Evolutionary conservation across 2,113 vertebrate species (phyloP).

Genomic region (Poeciliopsis occidentalis): DNA sequence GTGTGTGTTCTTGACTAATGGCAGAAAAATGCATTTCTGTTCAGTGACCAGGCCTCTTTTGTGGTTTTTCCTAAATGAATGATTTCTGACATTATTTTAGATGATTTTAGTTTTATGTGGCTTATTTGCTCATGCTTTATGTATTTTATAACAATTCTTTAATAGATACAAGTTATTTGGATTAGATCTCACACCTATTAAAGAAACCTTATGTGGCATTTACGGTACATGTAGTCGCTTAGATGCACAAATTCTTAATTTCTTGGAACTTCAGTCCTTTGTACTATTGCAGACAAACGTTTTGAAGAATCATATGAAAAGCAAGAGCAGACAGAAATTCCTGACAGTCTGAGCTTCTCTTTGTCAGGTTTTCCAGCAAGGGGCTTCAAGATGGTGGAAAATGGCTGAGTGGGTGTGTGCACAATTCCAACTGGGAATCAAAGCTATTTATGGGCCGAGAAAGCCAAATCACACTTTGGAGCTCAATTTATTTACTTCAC

Average conservation of each 20-base stretch:
- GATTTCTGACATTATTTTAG: too few species aligned
- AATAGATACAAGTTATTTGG: too few species aligned
- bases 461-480: neutral
- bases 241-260: neutral
- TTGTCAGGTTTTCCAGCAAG: conserved; percentile 25
- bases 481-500: neutral
- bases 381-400: conserved; percentile 30
- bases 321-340: neutral
- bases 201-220: neutral
- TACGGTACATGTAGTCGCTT: neutral
- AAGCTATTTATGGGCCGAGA: conserved; percentile 33
- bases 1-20: too few species aligned
- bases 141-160: too few species aligned
- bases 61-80: too few species aligned
- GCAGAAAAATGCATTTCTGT: too few species aligned
- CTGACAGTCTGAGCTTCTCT: neutral
- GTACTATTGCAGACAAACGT: neutral
- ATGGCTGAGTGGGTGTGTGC: conserved; percentile 25
- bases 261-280: neutral
- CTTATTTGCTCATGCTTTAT: too few species aligned
- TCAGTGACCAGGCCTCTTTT: too few species aligned
- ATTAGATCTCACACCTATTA: too few species aligned
- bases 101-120: too few species aligned
- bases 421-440: conserved; percentile 19
- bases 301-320: neutral